Evolutionary conservation across 2,888 invertebrate species (phyloP).

Genomic region (Leptopilina myrica): DNA sequence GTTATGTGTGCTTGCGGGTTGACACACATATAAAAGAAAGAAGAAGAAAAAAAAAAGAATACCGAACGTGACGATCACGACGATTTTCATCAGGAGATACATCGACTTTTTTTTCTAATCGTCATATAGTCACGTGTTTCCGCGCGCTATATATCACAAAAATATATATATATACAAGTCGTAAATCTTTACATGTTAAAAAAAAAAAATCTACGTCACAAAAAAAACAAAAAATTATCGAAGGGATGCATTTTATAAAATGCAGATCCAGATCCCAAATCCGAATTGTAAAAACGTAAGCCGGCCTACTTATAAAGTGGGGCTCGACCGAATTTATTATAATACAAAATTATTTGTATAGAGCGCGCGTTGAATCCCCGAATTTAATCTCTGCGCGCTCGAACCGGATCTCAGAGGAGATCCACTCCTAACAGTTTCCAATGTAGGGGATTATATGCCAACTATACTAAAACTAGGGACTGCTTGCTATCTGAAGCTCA

Average conservation of each 20-base stretch:
- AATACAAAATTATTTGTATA: constrained; percentile 60
- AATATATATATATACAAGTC: not conserved
- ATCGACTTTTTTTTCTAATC: not conserved
- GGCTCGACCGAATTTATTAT: constrained; percentile 61
- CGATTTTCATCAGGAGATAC: not conserved
- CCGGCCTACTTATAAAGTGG: constrained; percentile 68
- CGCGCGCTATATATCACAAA: no score
- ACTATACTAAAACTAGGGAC: constrained; percentile 28
- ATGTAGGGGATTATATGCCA: constrained; percentile 50
- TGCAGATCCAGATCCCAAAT: constrained; percentile 45
- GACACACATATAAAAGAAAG: not conserved
- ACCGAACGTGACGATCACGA: constrained; percentile 2
- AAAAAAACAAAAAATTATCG: not conserved
- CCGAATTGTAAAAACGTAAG: constrained; percentile 61
- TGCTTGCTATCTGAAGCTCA: constrained; percentile 10
- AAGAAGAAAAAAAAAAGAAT: not conserved
- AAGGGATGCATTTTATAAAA: constrained; percentile 37
- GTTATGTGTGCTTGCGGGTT: not conserved
- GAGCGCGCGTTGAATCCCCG: constrained; percentile 53
- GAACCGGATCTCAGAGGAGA: constrained; percentile 54
- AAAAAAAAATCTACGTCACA: constrained; percentile 2
- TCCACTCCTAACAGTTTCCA: constrained; percentile 55
- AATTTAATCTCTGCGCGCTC: constrained; percentile 56
- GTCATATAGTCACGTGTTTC: constrained; percentile 4
- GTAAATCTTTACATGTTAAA: constrained; percentile 16